phyloP scores from a whole-genome alignment of 1,140 invertebrate genomes.

The Bradysia coprophila region DNA sequence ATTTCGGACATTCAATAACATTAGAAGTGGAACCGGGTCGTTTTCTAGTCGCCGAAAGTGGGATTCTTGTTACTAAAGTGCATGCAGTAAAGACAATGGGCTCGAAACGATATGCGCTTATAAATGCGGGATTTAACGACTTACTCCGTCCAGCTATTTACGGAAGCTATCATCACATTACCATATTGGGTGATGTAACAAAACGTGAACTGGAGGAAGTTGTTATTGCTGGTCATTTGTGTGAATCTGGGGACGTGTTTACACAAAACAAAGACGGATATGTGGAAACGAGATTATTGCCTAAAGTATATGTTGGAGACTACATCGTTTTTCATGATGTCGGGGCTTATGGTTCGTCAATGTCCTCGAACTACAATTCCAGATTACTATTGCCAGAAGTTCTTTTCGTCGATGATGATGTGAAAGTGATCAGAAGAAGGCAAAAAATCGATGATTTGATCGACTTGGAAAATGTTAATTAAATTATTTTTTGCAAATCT shows the following conservation, averaged over 20 bases:
- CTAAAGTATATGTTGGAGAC: background rate
- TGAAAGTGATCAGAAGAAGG: no score
- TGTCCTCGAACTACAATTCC: no score
- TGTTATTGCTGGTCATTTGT: conserved; percentile 1
- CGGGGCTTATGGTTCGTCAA: no score
- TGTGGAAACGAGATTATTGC: background rate
- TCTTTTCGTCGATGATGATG: no score
- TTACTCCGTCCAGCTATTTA: background rate
- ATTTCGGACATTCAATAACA: background rate
- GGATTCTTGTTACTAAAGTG: no score
- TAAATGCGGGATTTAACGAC: background rate
- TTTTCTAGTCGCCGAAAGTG: no score
- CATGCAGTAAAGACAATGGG: background rate
- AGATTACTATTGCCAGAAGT: no score
- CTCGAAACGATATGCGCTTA: background rate
- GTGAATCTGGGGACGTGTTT: background rate
- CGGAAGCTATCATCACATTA: conserved; percentile 1
- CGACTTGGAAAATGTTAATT: no score
- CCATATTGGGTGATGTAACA: background rate
- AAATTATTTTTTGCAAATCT: no score
- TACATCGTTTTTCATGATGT: no score
- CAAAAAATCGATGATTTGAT: no score
- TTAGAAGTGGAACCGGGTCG: no score
- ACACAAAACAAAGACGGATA: background rate
- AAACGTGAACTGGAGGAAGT: background rate